Percentiles rank a stretch among this genome's conserved stretches.
These are phyloP conservation scores for Synanthedon myopaeformis DNA, from an alignment of 2,888 invertebrate genomes.

Conservation along the genomic window DNA sequence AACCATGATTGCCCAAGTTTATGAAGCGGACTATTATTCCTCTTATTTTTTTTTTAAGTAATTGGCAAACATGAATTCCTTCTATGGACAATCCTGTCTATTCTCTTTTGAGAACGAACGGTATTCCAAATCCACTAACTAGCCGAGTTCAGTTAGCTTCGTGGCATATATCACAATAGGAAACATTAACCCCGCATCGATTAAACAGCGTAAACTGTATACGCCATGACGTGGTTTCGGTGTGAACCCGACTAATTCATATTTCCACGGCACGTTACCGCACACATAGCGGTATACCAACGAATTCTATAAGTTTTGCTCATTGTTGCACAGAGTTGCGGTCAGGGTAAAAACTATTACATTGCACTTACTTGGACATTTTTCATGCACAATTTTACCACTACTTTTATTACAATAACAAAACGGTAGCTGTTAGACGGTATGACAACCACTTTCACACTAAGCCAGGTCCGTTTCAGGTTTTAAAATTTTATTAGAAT, in stretches of 20 bases:
- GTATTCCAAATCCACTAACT: no score
- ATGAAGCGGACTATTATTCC: no score
- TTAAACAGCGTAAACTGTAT: constrained; percentile 6
- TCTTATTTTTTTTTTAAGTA: no score
- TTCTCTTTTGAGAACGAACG: no score
- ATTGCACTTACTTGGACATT: not conserved
- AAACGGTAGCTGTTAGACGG: not conserved
- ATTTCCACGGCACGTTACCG: constrained; percentile 27
- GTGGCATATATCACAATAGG: constrained; percentile 4
- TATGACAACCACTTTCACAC: not conserved
- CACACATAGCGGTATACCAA: constrained; percentile 26
- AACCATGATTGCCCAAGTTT: no score
- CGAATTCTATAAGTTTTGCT: constrained; percentile 21
- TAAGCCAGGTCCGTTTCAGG: not conserved
- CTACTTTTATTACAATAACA: constrained; percentile 2
- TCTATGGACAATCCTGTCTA: no score
- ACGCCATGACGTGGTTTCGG: constrained; percentile 25
- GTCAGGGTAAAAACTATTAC: not conserved
- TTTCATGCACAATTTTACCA: constrained; percentile 1
- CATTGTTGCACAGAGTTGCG: not conserved
- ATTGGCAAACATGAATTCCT: no score
- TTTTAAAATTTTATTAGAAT: no score
- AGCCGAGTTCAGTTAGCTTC: constrained; percentile 4
- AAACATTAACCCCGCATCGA: not conserved
- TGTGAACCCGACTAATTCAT: constrained; percentile 25